Evolutionary conservation across 2,888 invertebrate genomes (phyloP).

Genomic region (Phaonia tiefii): DNA sequence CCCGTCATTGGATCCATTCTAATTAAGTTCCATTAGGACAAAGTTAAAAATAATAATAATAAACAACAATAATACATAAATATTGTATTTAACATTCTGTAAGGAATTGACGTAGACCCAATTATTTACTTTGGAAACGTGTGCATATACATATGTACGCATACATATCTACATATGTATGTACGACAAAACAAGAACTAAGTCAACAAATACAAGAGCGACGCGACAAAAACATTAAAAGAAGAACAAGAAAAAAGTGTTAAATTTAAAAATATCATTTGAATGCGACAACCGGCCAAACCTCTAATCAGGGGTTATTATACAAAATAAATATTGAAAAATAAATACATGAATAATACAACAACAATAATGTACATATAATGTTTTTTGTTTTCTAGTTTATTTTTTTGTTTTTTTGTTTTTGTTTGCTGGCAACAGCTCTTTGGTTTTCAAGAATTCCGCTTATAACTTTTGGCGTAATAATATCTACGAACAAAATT

Average conservation of each 20-base stretch:
- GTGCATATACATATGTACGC: neutral
- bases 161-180: neutral
- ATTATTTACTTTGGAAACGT: conserved; percentile 41
- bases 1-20: conserved; percentile 5
- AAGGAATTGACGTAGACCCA: conserved; percentile 57
- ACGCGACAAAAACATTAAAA: neutral
- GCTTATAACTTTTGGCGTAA: too few relatives aligned
- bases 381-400: too few relatives aligned
- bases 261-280: too few relatives aligned
- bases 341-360: neutral
- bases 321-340: too few relatives aligned
- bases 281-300: too few relatives aligned
- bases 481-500: too few relatives aligned
- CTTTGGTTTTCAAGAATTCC: too few relatives aligned
- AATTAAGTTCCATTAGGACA: neutral
- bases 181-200: neutral
- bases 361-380: neutral
- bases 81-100: neutral
- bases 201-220: neutral
- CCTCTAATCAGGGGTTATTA: too few relatives aligned
- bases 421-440: too few relatives aligned
- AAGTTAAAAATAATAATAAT: neutral
- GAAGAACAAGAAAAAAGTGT: neutral
- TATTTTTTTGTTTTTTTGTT: too few relatives aligned
- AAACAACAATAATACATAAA: too few relatives aligned